Evolutionary conservation across 2,797 vertebrate species (phyloP).

Genomic region (Macroramphosus scolopax): DNA sequence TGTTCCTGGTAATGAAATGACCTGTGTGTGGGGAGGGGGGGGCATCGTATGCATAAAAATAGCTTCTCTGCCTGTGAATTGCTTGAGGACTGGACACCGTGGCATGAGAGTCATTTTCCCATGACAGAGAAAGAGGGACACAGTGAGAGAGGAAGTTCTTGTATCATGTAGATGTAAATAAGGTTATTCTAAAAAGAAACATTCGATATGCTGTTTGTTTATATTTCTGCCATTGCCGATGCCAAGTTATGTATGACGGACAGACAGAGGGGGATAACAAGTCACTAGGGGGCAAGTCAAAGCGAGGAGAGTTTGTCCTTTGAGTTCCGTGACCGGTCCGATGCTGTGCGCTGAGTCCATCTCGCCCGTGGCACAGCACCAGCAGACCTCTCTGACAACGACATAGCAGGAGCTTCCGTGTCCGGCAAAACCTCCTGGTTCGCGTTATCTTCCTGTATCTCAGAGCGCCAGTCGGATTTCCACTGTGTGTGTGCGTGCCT

Average conservation of each 20-base stretch:
- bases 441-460: slow-evolving; percentile 1
- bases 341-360: slow-evolving; percentile 33
- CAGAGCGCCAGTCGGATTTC: slow-evolving; percentile 17
- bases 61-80: slow-evolving; percentile 51
- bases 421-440: slow-evolving; percentile 8
- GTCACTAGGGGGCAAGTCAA: slow-evolving; percentile 31
- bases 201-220: slow-evolving; percentile 30
- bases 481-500: too few relatives aligned
- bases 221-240: slow-evolving; percentile 8
- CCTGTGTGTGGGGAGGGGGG: slow-evolving; percentile 12
- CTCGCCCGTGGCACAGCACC: slow-evolving; percentile 31
- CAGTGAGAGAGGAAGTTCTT: slow-evolving; percentile 20
- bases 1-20: slow-evolving; percentile 30
- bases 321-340: slow-evolving; percentile 46
- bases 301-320: slow-evolving; percentile 53
- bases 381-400: slow-evolving; percentile 29
- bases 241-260: slow-evolving; percentile 22
- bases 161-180: slow-evolving; percentile 55
- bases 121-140: slow-evolving; percentile 21
- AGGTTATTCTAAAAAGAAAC: slow-evolving; percentile 38
- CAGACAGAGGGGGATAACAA: slow-evolving; percentile 7
- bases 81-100: slow-evolving; percentile 40
- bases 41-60: slow-evolving; percentile 57
- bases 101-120: slow-evolving; percentile 62
- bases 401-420: slow-evolving; percentile 18